phyloP scores from a whole-genome alignment of 2,888 invertebrate genomes.

The Hydraecia micacea region DNA sequence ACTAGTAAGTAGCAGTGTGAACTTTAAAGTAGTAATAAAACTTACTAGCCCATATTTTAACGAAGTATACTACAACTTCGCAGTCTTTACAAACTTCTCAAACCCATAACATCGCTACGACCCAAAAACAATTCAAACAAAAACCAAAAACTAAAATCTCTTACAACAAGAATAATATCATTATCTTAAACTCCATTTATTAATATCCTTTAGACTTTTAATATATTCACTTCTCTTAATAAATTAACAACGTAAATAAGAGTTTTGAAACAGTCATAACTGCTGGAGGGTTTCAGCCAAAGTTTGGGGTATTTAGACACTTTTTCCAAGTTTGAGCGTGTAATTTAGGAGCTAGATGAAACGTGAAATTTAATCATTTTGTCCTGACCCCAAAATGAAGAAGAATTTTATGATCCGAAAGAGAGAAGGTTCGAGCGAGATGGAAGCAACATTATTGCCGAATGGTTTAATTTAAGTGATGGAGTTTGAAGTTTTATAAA shows the following conservation, averaged over 20 bases:
- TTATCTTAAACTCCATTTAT: constrained; percentile 74
- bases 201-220: constrained; percentile 74
- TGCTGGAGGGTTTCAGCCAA: constrained; percentile 66
- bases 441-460: constrained; percentile 41
- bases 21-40: neutral
- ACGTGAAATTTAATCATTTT: constrained; percentile 68
- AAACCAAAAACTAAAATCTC: constrained; percentile 43
- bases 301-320: constrained; percentile 71
- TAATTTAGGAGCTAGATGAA: constrained; percentile 70
- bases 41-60: neutral
- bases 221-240: constrained; percentile 78
- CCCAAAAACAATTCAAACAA: constrained; percentile 29
- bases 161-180: constrained; percentile 61
- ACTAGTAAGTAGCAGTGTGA: neutral
- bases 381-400: constrained; percentile 61
- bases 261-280: constrained; percentile 77
- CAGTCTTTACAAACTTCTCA: constrained; percentile 8
- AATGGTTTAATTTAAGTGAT: constrained; percentile 54
- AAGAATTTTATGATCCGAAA: constrained; percentile 56
- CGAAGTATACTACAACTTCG: neutral
- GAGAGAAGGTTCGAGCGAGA: constrained; percentile 35
- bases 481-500: constrained; percentile 33
- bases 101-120: constrained; percentile 1
- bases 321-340: constrained; percentile 74
- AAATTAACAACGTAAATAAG: constrained; percentile 81